Evolutionary conservation across 2,797 vertebrate genomes (phyloP).

Genomic region (Gobio occitaniae): DNA sequence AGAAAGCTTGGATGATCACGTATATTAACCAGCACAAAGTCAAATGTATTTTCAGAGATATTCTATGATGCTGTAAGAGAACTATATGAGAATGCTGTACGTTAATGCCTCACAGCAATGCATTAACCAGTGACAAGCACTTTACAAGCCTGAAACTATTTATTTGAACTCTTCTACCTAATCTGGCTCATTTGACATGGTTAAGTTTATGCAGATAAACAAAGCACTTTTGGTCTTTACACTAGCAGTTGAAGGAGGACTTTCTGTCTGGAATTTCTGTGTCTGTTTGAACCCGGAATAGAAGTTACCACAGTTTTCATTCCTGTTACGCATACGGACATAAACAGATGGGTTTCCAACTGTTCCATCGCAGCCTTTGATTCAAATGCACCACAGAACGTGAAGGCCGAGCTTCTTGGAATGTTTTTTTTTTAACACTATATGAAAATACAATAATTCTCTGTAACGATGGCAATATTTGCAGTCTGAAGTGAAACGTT

Average conservation of each 20-base stretch:
- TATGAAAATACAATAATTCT: slow-evolving; percentile 74
- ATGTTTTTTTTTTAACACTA: slow-evolving; percentile 78
- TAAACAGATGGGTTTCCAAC: slow-evolving; percentile 71
- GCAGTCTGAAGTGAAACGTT: slow-evolving; percentile 91
- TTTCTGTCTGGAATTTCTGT: slow-evolving; percentile 76
- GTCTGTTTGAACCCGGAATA: slow-evolving; percentile 75
- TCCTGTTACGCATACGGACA: slow-evolving; percentile 81
- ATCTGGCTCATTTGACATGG: slow-evolving; percentile 74
- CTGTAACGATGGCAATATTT: slow-evolving; percentile 85
- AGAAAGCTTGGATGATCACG: slow-evolving; percentile 58
- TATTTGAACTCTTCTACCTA: slow-evolving; percentile 87
- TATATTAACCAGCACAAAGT: slow-evolving; percentile 48
- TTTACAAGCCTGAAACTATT: slow-evolving; percentile 87
- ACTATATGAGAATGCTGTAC: slow-evolving; percentile 77
- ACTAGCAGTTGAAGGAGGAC: slow-evolving; percentile 72
- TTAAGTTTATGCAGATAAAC: slow-evolving; percentile 85
- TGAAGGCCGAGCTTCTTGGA: slow-evolving; percentile 73
- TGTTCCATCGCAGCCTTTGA: slow-evolving; percentile 84
- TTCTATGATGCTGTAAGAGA: slow-evolving; percentile 70
- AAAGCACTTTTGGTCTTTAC: slow-evolving; percentile 86
- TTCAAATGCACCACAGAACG: slow-evolving; percentile 84
- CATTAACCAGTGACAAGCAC: slow-evolving; percentile 79
- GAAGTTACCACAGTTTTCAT: slow-evolving; percentile 84
- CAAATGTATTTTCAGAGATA: slow-evolving; percentile 70
- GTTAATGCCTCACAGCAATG: slow-evolving; percentile 82